Evolutionary conservation across 2,888 invertebrate species (phyloP).

Genomic region (Scaptomyza cyrtandrae): DNA sequence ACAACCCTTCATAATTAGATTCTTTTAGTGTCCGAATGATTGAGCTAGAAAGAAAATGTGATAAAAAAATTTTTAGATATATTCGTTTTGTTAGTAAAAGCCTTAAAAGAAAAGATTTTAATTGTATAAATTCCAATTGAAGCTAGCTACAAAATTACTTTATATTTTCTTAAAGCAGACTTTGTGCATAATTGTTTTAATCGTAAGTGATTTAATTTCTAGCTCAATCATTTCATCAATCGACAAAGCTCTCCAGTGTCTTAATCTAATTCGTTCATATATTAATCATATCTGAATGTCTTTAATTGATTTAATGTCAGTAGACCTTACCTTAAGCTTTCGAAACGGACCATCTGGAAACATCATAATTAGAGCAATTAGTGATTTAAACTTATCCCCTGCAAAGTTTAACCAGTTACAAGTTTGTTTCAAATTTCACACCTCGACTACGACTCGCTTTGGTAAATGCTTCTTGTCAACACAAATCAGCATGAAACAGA

Average conservation of each 20-base stretch:
- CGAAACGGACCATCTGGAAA: background rate
- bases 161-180: too few species aligned
- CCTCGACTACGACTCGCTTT: constrained; percentile 17
- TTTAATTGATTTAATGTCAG: background rate
- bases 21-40: background rate
- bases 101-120: too few species aligned
- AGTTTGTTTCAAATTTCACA: constrained; percentile 23
- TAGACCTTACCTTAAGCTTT: too few species aligned
- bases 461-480: constrained; percentile 49
- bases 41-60: too few species aligned
- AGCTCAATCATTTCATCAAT: too few species aligned
- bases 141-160: too few species aligned
- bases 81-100: too few species aligned
- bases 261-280: background rate
- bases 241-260: too few species aligned
- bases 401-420: constrained; percentile 3
- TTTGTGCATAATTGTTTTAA: too few species aligned
- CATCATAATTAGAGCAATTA: constrained; percentile 13
- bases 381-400: background rate
- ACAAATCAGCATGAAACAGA: constrained; percentile 23
- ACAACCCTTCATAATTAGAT: background rate
- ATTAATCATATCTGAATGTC: background rate
- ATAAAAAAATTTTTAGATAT: too few species aligned
- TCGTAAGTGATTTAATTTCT: too few species aligned
- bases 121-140: too few species aligned